Evolutionary conservation across 1,140 invertebrate genomes (phyloP).

Genomic region (Drosophila bipectinata): DNA sequence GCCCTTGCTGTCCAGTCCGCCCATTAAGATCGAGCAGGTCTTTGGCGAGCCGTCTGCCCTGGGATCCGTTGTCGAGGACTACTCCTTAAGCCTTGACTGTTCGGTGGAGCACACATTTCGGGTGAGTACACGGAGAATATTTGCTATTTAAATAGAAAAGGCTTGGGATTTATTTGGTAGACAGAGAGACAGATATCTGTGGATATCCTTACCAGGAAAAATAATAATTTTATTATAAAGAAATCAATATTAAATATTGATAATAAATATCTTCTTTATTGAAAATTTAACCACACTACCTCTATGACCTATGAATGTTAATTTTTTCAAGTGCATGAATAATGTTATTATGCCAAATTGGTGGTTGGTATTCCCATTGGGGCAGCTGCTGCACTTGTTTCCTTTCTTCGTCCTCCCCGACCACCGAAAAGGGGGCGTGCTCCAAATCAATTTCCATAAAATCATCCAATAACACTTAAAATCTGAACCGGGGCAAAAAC

Average conservation of each 20-base stretch:
- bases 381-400: constrained; percentile 60
- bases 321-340: constrained; percentile 34
- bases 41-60: constrained; percentile 67
- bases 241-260: too few relatives aligned
- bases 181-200: too few relatives aligned
- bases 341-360: constrained; percentile 59
- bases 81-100: constrained; percentile 70
- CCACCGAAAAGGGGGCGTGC: constrained; percentile 57
- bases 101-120: constrained; percentile 71
- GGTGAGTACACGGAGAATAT: constrained; percentile 47
- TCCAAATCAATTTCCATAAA: constrained; percentile 77
- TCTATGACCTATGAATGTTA: too few relatives aligned
- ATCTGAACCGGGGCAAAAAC: constrained; percentile 28
- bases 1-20: constrained; percentile 63
- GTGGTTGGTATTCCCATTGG: constrained; percentile 34
- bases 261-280: too few relatives aligned
- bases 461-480: constrained; percentile 81
- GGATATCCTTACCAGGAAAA: too few relatives aligned
- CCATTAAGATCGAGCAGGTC: constrained; percentile 79
- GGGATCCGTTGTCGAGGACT: constrained; percentile 67
- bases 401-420: neutral
- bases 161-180: too few relatives aligned
- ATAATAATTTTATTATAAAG: too few relatives aligned
- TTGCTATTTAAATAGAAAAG: neutral
- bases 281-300: too few relatives aligned